Base-by-base conservation (phyloP, 1,140 invertebrate species). In the Drosophila leontia region DNA sequence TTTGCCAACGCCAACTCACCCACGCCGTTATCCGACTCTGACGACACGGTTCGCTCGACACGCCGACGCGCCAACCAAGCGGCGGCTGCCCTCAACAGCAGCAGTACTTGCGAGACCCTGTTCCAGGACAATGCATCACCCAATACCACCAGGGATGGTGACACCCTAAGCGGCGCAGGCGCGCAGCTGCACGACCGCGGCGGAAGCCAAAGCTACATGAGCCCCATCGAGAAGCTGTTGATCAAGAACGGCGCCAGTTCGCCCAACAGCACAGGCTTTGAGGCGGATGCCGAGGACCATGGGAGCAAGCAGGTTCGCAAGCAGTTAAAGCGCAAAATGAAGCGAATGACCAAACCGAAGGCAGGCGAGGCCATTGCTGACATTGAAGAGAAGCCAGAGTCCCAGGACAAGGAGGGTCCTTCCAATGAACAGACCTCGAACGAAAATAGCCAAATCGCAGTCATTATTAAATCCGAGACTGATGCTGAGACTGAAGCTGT, bases 181-280 rank as follows among this genome's bases (percentile, higher is more conserved):
- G 12, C 35, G 3, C 59, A 62, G 12, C 37, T 78, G 13, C 19
- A 63, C 26, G 61, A 70, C 4, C 35, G 59, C 7, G 55, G 47
- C 13, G 42, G 45, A 3, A 68, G 32, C 41, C 60, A 62, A 17
- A 32, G 2, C 42, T 91, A 79, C 19, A 50, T 91, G 48, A 90
- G 85, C 48, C 85, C 81, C 15, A 88, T 90, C 29, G 84, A 90
- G 19, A 88, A 84, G 44, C 57, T 90, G 32, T 47, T 90, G 7
- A 64, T 90, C 11, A 90, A 85, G 13, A 90, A 90, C 50, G 84
- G 84, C 13, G 80, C 77, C 13, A 84, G 45, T 29, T 88, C 85
- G 9, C 85, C 84, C 1, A 87, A 81, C 41, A 87, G 80, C 23
- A 90, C 82, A 0, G 85, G 85, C 3, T 88, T 88, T 3, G 85